Evolutionary conservation across 2,797 vertebrate genomes (phyloP).

Genomic region (Nasua narica): DNA sequence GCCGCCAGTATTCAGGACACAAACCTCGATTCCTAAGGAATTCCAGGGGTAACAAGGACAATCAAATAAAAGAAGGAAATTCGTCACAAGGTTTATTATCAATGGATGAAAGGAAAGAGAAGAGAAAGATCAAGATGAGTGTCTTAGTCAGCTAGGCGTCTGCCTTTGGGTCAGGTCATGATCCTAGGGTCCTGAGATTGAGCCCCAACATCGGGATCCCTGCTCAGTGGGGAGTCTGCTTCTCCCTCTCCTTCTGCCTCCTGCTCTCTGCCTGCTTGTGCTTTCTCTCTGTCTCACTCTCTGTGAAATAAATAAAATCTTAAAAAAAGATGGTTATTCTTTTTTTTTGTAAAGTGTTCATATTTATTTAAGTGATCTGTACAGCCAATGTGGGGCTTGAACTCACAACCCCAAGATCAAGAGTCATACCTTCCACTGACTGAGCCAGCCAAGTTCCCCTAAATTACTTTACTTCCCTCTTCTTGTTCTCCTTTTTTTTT

Average conservation of each 20-base stretch:
- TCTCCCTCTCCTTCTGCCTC: not conserved
- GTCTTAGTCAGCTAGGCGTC: not conserved
- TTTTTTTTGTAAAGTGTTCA: not conserved
- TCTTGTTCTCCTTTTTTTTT: not conserved
- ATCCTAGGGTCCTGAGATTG: too few species aligned
- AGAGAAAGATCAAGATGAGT: not conserved
- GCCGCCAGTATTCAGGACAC: not conserved
- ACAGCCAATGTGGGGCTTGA: not conserved
- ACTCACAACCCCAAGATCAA: not conserved
- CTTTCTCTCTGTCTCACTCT: not conserved
- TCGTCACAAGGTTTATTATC: not conserved
- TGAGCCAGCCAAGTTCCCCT: not conserved
- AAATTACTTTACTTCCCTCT: not conserved
- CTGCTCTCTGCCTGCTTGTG: not conserved
- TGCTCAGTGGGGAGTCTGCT: not conserved
- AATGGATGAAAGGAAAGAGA: not conserved
- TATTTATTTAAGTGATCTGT: not conserved
- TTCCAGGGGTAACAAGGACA: not conserved
- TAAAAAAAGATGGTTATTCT: not conserved
- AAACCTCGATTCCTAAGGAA: not conserved
- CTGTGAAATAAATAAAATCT: not conserved
- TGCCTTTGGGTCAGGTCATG: too few species aligned
- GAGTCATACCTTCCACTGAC: not conserved
- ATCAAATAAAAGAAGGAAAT: not conserved
- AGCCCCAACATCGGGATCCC: too few species aligned